Evolutionary conservation across 2,888 invertebrate genomes (phyloP).

Genomic region (Habroteleia sp.): DNA sequence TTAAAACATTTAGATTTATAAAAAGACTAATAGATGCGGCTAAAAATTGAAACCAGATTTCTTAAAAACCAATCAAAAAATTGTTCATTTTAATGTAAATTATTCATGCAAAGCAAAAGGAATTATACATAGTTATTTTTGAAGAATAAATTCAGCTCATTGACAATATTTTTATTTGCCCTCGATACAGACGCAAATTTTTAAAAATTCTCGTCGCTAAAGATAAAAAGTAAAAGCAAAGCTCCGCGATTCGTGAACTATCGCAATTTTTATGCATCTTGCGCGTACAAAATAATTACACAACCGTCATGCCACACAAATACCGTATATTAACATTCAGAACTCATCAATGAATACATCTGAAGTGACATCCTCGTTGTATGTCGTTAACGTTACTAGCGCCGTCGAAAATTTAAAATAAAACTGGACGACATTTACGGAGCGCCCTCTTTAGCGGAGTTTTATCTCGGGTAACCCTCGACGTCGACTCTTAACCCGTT

Average conservation of each 20-base stretch:
- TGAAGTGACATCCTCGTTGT: constrained; percentile 36
- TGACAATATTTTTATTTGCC: no score
- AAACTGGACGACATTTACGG: constrained; percentile 59
- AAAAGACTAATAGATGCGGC: no score
- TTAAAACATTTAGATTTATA: no score
- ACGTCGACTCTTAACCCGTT: constrained; percentile 73
- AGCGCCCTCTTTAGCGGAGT: constrained; percentile 70
- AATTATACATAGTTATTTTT: no score
- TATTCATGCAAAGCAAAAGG: no score
- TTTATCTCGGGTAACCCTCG: constrained; percentile 70
- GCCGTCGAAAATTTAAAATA: constrained; percentile 35
- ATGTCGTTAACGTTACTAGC: constrained; percentile 34
- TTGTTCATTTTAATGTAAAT: no score
- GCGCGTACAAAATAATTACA: constrained; percentile 3
- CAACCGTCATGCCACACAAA: not conserved
- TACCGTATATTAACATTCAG: constrained; percentile 9
- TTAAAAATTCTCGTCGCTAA: not conserved
- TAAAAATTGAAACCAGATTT: no score
- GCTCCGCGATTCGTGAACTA: not conserved
- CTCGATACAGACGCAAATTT: not conserved
- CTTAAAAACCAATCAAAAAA: no score
- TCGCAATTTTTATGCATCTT: not conserved
- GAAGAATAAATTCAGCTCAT: no score
- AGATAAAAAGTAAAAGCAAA: not conserved
- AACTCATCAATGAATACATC: constrained; percentile 37